Evolutionary conservation across 2,113 vertebrate species (phyloP).

Genomic region (Vulpes vulpes): DNA sequence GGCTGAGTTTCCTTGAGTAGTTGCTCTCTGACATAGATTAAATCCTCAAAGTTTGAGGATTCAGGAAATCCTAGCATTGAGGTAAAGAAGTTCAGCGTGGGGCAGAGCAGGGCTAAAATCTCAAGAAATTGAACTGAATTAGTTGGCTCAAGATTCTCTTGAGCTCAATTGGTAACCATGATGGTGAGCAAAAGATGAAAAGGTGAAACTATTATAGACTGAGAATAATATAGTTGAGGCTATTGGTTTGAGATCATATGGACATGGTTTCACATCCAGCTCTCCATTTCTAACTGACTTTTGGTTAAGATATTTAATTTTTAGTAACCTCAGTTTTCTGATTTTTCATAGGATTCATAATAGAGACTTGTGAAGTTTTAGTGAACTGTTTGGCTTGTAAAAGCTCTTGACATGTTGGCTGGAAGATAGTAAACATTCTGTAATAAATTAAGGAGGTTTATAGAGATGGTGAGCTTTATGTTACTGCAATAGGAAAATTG

Average conservation of each 20-base stretch:
- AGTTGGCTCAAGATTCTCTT: neutral
- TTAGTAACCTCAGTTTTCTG: neutral
- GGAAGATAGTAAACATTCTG: neutral
- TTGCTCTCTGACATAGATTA: neutral
- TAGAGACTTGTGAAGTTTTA: slow-evolving; percentile 1
- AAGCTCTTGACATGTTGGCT: neutral
- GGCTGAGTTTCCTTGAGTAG: neutral
- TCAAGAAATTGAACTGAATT: neutral
- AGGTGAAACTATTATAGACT: neutral
- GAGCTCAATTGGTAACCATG: neutral
- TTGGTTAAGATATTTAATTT: slow-evolving; percentile 4
- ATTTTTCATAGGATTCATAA: slow-evolving; percentile 27
- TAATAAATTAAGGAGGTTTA: neutral
- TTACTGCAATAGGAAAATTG: neutral
- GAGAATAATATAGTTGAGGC: neutral
- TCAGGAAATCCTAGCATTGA: neutral
- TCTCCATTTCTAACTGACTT: neutral
- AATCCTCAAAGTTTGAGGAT: neutral
- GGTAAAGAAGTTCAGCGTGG: neutral
- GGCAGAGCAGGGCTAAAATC: neutral
- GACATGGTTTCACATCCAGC: neutral
- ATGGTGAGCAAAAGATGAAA: neutral
- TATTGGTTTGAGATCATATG: neutral
- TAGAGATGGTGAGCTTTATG: neutral
- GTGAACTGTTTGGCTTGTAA: neutral